A percentile compares a stretch with the other conserved stretches of the same genome.
These are phyloP conservation scores for Cryptomyrus ogoouensis DNA, from an alignment of 2,113 vertebrate species.

Conservation along the genomic window DNA sequence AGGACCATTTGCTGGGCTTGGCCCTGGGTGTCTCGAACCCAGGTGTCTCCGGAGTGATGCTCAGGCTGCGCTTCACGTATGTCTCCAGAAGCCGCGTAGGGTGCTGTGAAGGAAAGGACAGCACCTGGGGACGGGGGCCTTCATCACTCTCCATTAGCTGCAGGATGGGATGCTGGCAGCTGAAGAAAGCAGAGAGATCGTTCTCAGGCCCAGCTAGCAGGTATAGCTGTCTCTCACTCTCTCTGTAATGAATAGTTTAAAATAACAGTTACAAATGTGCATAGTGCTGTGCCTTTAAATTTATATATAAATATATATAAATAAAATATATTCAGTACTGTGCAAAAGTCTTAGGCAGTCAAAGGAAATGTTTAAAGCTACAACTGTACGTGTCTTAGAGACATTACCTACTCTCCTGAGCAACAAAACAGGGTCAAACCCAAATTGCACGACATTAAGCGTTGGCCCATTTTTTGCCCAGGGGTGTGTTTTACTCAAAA, in stretches of 20 bases:
- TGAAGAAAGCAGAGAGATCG: neutral
- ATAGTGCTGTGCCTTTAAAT: neutral
- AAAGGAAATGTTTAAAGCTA: no score
- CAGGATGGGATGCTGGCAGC: constrained; percentile 29
- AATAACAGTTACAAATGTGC: neutral
- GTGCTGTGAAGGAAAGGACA: constrained; percentile 56
- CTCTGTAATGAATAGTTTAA: neutral
- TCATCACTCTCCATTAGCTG: constrained; percentile 25
- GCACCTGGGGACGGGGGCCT: constrained; percentile 40
- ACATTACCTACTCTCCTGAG: neutral
- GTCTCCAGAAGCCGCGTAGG: constrained; percentile 65
- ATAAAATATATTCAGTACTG: no score
- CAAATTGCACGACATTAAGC: neutral
- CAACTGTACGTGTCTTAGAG: neutral
- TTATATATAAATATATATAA: no score
- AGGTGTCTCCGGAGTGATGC: constrained; percentile 44
- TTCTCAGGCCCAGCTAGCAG: neutral
- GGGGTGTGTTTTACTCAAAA: neutral
- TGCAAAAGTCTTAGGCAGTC: no score
- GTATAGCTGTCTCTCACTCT: neutral
- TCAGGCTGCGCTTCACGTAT: constrained; percentile 62
- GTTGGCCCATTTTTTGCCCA: neutral
- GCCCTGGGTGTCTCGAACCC: neutral
- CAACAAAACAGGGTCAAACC: neutral
- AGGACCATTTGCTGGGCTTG: constrained; percentile 32